Base-by-base conservation (phyloP, 2,113 vertebrate species). In the Papio anubis region DNA sequence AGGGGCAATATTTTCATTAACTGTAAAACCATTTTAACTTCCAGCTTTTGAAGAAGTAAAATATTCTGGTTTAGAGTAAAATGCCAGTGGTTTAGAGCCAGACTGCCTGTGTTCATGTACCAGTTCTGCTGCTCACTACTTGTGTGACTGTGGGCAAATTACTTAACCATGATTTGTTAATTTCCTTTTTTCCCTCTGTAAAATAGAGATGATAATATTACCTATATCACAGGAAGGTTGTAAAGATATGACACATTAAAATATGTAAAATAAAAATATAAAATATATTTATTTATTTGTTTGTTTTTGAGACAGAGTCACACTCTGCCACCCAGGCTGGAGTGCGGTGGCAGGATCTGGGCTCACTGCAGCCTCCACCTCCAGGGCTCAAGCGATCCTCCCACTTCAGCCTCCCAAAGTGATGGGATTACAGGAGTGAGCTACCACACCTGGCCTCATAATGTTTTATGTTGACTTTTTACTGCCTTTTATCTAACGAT, bases 241-340 rank as follows among this genome's bases (percentile, higher is more conserved):
- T 66, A 23, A 86, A 95, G 48, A 90, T 73, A 9, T 57, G 73
- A 50, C 80, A 87, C 35, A 96, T 72, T 90, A 86, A 86, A 50
- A 78, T 85, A 40, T 52, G 30, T 87, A 59, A 97, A 90, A 14
- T 64, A 32, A 64, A 32, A 64, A 32, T 64, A 32, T 64, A 30
- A 64, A 64, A 64, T 30, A 13, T 64, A 64, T 64, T 14, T 30
- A 30, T 61, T 27, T 64, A 13, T 64, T 13, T 64, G 12, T 64
- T 64, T 64, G 13, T 30, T 64, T 64, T 64, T 64, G 61, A 64
- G 61, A 64, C 61, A 64, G 61, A 64, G 61, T 14, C 27, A 64
- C 11, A 30, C 27, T 32, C 12, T 64, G 27, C 6, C 27, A 64
- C 61, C 61, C 61, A 64, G 27, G 61, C 61, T 32, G 12, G 61